Percentiles rank a stretch among this genome's conserved stretches.
Evolutionary conservation across 2,113 vertebrate species (phyloP).

Genomic region (Heptranchias perlo): DNA sequence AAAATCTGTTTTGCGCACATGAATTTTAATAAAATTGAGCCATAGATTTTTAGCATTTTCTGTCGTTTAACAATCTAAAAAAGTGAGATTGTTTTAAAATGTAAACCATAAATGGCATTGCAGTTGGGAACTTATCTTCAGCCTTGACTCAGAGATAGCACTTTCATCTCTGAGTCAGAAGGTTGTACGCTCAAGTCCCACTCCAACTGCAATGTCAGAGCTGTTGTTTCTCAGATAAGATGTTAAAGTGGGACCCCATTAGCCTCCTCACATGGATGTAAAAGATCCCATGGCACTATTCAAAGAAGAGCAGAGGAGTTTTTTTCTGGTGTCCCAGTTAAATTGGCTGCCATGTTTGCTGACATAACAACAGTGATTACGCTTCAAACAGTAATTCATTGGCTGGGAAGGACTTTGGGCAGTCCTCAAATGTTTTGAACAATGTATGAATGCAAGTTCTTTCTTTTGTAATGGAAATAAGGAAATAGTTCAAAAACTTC

Average conservation of each 20-base stretch:
- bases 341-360: neutral
- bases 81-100: neutral
- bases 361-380: neutral
- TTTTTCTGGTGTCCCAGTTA: neutral
- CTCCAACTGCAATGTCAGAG: neutral
- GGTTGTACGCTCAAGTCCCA: neutral
- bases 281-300: neutral
- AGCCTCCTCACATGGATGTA: neutral
- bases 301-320: neutral
- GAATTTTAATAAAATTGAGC: neutral
- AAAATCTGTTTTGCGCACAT: neutral
- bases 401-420: neutral
- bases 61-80: neutral
- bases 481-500: neutral
- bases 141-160: neutral
- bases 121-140: neutral
- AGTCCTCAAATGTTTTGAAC: neutral
- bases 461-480: neutral
- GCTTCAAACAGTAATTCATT: neutral
- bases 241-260: neutral
- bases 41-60: neutral
- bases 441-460: too few species aligned
- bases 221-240: neutral
- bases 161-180: neutral
- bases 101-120: neutral